Evolutionary conservation across 2,888 invertebrate genomes (phyloP), one percentile per base, ranked within the genome.

Genomic region (Prenolepis imparis): DNA sequence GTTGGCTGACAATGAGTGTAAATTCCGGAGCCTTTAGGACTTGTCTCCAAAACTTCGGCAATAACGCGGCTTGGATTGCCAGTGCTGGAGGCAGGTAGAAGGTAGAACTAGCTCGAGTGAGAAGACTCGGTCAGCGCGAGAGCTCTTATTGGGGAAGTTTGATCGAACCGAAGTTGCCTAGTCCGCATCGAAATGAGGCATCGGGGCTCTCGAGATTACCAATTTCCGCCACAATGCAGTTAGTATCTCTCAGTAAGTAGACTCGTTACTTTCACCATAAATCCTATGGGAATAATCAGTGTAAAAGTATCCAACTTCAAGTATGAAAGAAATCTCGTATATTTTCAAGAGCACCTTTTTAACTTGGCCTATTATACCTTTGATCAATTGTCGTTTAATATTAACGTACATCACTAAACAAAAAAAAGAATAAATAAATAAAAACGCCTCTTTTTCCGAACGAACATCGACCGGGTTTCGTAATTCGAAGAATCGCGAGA

Each of bases 91-190:
- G 36, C 52, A n/a, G 52, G 28, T 28, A 28, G 28, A 28, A 28
- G 28, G 28, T 6, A 5, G n/a, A 39, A 57, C 67, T 44, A 67
- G 36, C 28, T 28, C 52, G 41, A 68, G 24, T 15, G 77, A 4
- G 21, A 44, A 72, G 72, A 80, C 78, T 72, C 70, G 78, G 78
- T 80, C 78, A 80, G 59, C 78, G 41, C 57, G 78, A 44, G 78
- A 72, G 78, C 72, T 80, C 78, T 80, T 80, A 80, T 80, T 80
- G 78, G 78, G 70, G 44, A 80, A 80, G 78, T 80, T 80, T 70
- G 72, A 80, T 80, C 78, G 78, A 80, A 59, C 78, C 24, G 44
- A 80, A 80, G 72, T 80, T 80, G 44, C 36, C 59, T 18, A 57
- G 41, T 36, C 70, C 70, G 72, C 78, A 80, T 80, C 78, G 72